Base-by-base conservation (phyloP, 1,140 invertebrate genomes). In the Papilio helenus region DNA sequence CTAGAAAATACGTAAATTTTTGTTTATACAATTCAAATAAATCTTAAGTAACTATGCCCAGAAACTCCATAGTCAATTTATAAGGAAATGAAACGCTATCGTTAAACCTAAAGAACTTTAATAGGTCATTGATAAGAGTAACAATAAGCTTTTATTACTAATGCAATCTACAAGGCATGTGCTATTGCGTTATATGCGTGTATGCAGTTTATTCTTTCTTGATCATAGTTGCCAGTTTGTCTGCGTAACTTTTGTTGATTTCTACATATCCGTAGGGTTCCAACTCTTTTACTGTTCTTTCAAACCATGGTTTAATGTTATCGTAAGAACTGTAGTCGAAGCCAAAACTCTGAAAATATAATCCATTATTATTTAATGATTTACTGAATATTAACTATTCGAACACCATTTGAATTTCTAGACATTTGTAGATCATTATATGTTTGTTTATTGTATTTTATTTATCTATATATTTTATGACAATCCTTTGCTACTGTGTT, bases 261-360 rank as follows among this genome's bases (percentile, higher is more conserved):
- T 95, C 94, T 83, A 96, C 96, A 87, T 97, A 98, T 16, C 96
- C 97, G 72, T 90, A 91, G 3, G 97, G 96, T 58, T 96, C 96
- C 16, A 96, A 95, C 18, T 93, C 94, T 46, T 94, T 92, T 92
- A 97, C 97, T 65, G 96, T 96, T 79, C 95, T 96, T 18, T 96
- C 95, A 81, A 96, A 95, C 97, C 97, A 98, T 58, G 95, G 95
- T 9, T 85, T 83, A 10, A 98, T 95, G 80, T 98, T 97, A 23
- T 95, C 94, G 86, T 96, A 97, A 72, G 95, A 95, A 20, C 94
- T 95, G 26, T 97, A 87, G 82, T 97, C 96, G 84, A 96, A 97
- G 2, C 95, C 95, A 14, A 96, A 95, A n/a, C 95, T 96, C 96
- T 98, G 95, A 61, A 95, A 95, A 39, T 95, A 79, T 81, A 29